Percentiles rank a stretch among this genome's conserved stretches.
Evolutionary conservation across 1,140 invertebrate genomes (phyloP).

Genomic region (Cyphomyrmex costatus): DNA sequence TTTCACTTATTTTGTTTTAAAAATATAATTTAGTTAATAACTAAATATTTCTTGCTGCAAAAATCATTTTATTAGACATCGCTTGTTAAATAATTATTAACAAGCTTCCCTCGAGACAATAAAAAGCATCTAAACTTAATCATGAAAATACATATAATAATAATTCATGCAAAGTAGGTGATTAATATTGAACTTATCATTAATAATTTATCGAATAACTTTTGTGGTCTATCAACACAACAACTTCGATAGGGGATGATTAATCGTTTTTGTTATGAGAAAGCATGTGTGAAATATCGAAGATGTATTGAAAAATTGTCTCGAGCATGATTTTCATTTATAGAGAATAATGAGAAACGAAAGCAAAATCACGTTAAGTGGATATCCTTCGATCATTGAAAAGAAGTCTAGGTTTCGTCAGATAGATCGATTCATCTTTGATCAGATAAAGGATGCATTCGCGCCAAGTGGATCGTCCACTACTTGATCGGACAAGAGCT

Average conservation of each 20-base stretch:
- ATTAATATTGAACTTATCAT: not conserved
- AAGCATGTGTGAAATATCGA: not conserved
- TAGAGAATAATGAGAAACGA: not conserved
- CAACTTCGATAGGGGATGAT: not conserved
- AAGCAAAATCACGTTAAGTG: slow-evolving; percentile 21
- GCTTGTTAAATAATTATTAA: slow-evolving; percentile 11
- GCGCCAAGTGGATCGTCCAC: slow-evolving; percentile 37
- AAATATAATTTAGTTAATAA: not conserved
- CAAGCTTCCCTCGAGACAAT: not conserved
- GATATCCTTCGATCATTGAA: not conserved
- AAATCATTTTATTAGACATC: not conserved
- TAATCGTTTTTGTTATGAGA: not conserved
- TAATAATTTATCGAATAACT: slow-evolving; percentile 13
- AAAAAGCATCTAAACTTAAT: not conserved
- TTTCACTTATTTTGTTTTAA: not conserved
- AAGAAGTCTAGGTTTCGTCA: not conserved
- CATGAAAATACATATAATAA: not conserved
- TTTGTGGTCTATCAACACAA: not conserved
- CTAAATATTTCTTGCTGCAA: not conserved
- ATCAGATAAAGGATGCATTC: slow-evolving; percentile 32
- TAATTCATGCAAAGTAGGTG: not conserved
- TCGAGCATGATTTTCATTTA: not conserved
- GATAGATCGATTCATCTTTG: slow-evolving; percentile 30
- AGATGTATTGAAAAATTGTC: not conserved
- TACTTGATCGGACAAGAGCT: slow-evolving; percentile 23